A percentile compares a stretch with the other conserved stretches of the same genome.
phyloP scores from a whole-genome alignment of 1,140 invertebrate genomes.

The Drosophila pallidifrons region DNA sequence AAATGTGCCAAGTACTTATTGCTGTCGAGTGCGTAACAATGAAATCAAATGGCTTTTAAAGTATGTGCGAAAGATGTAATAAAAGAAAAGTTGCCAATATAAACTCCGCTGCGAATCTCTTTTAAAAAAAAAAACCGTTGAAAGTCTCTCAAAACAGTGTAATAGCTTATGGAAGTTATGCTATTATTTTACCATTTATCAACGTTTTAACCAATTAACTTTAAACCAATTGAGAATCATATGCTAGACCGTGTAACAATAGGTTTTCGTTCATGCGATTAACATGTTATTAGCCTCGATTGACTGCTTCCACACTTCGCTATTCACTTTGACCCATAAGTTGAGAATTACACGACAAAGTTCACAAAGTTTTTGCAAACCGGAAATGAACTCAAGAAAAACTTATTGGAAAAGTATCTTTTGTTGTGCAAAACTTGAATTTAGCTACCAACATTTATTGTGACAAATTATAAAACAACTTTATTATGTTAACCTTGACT shows the following conservation, averaged over 20 bases:
- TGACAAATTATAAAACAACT: not conserved
- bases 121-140: not conserved
- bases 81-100: constrained; percentile 2
- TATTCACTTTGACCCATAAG: not conserved
- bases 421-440: not conserved
- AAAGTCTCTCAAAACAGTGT: not conserved
- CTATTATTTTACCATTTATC: too few relatives aligned
- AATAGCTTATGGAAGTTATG: too few relatives aligned
- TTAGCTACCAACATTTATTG: not conserved
- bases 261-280: not conserved
- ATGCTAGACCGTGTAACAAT: not conserved
- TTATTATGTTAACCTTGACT: constrained; percentile 2
- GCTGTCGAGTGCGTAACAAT: not conserved
- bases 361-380: not conserved
- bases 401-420: not conserved
- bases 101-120: not conserved
- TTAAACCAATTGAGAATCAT: too few relatives aligned
- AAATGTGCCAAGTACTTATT: constrained; percentile 6
- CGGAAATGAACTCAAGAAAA: not conserved
- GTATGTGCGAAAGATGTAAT: constrained; percentile 4
- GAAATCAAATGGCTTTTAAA: constrained; percentile 6
- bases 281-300: constrained; percentile 3
- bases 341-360: not conserved
- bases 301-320: not conserved
- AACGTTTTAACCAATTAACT: too few relatives aligned